These are phyloP conservation scores for Ambastaia sidthimunki DNA, from an alignment of 2,797 vertebrate species.

Conservation along the genomic window DNA sequence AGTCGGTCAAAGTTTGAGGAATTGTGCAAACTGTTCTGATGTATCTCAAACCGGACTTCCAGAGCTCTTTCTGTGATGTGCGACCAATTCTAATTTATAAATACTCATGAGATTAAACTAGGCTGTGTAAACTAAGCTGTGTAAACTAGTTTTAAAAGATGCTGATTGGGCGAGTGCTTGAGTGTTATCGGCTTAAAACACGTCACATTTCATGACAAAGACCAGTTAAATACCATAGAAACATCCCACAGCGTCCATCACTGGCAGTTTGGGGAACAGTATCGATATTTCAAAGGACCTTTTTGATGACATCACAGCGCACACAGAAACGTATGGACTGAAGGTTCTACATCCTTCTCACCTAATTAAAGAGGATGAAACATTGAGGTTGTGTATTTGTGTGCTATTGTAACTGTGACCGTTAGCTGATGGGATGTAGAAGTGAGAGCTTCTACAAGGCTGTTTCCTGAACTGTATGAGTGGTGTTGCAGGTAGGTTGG, in stretches of 20 bases:
- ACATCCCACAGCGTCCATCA: neutral
- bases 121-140: neutral
- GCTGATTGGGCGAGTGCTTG: neutral
- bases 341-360: neutral
- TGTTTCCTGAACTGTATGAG: constrained; percentile 72
- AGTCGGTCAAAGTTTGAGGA: neutral
- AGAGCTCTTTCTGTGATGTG: neutral
- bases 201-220: neutral
- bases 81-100: neutral
- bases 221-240: neutral
- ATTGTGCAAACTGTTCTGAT: constrained; percentile 27
- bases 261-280: neutral
- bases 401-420: neutral
- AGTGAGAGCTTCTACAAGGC: constrained; percentile 68
- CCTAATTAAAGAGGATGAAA: neutral
- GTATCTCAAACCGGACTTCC: constrained; percentile 12
- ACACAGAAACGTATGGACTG: neutral
- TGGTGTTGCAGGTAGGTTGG: constrained; percentile 54
- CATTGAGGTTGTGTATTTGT: neutral
- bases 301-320: neutral
- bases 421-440: neutral
- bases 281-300: constrained; percentile 8
- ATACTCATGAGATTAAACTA: constrained; percentile 10
- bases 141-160: constrained; percentile 15
- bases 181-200: neutral